A percentile compares a stretch with the other conserved stretches of the same genome.
Conservation (phyloP, 2,113 vertebrate genomes). For the Symphodus melops region DNA sequence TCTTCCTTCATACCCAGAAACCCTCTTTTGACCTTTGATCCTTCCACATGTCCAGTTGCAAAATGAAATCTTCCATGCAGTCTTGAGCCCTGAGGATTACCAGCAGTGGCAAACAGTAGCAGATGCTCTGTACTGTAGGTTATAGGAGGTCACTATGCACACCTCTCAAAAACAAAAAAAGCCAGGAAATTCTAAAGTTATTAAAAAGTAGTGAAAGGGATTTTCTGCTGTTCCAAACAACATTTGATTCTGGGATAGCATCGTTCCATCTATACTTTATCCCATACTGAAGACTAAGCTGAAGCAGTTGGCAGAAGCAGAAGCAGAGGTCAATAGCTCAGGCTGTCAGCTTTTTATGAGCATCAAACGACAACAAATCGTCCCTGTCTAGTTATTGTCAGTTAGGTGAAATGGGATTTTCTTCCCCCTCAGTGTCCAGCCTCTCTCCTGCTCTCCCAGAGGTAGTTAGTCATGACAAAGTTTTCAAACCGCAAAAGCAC, state of each 20-base stretch:
- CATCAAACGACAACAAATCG: conserved; percentile 68
- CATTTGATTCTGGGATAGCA: conserved; percentile 25
- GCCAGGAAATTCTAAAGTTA: conserved; percentile 26
- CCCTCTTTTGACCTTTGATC: conserved; percentile 65
- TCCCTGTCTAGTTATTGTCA: conserved; percentile 67
- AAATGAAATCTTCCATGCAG: conserved; percentile 60
- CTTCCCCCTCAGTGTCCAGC: conserved; percentile 43
- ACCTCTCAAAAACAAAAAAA: conserved; percentile 45
- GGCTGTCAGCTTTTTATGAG: conserved; percentile 56
- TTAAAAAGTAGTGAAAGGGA: conserved; percentile 37
- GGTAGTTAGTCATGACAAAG: conserved; percentile 76
- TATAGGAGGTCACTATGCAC: conserved; percentile 54
- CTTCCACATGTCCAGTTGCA: conserved; percentile 71
- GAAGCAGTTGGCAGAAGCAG: conserved; percentile 23
- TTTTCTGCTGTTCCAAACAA: conserved; percentile 48
- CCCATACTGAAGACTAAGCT: conserved; percentile 6
- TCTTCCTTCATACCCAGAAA: conserved; percentile 66
- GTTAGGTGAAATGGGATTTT: conserved; percentile 59
- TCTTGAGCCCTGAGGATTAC: conserved; percentile 45
- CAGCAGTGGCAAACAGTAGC: conserved; percentile 54
- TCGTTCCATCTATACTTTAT: conserved; percentile 17
- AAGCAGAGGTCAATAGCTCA: conserved; percentile 56
- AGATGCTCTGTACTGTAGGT: conserved; percentile 58
- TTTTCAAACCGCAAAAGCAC: conserved; percentile 71
- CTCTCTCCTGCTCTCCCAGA: conserved; percentile 54